A percentile compares a stretch with the other conserved stretches of the same genome.
Conservation (phyloP, 2,113 vertebrate species). For the Periophthalmus modestus region DNA sequence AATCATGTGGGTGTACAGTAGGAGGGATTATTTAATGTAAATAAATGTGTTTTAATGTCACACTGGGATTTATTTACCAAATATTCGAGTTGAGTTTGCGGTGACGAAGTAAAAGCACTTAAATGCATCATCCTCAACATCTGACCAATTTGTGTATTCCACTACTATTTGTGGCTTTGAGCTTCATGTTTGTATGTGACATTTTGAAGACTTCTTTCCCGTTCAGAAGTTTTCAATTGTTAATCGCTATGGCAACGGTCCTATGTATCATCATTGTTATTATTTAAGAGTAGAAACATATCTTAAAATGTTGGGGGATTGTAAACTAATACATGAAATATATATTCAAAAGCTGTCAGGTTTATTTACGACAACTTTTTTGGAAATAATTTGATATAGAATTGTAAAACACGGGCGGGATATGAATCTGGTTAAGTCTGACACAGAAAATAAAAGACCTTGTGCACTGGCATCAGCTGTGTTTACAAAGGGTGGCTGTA, state of each 20-base stretch:
- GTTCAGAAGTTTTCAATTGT: too few species aligned
- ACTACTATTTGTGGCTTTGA: too few species aligned
- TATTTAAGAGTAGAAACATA: too few species aligned
- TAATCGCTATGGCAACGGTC: too few species aligned
- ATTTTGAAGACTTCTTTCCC: too few species aligned
- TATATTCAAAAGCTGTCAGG: not conserved
- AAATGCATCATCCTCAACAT: too few species aligned
- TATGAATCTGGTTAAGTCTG: not conserved
- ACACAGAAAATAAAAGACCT: not conserved
- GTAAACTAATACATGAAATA: not conserved
- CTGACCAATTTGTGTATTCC: too few species aligned
- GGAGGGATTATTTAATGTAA: not conserved
- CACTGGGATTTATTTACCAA: not conserved
- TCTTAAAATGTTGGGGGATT: too few species aligned
- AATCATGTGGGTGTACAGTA: not conserved
- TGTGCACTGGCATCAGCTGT: not conserved
- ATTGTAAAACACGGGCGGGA: not conserved
- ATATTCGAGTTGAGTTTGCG: too few species aligned
- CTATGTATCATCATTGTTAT: too few species aligned
- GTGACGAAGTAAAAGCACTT: too few species aligned
- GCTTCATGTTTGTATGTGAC: too few species aligned
- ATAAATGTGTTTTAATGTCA: not conserved
- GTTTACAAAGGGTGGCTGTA: slow-evolving; percentile 8
- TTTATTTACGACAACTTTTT: not conserved
- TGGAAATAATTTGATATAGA: not conserved